phyloP scores from a whole-genome alignment of 2,888 invertebrate genomes.

The Loripinus fragilis region DNA sequence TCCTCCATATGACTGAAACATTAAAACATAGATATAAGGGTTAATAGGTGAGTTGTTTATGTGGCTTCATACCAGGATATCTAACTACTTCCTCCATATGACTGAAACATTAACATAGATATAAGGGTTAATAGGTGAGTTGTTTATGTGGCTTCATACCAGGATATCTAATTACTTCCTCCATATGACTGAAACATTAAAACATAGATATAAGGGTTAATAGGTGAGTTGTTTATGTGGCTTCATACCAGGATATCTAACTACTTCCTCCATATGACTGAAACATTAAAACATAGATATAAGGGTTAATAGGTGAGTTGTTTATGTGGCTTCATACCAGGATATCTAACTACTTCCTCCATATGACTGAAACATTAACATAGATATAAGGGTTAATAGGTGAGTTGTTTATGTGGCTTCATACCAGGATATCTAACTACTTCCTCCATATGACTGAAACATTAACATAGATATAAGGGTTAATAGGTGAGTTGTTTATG shows the following conservation, averaged over 20 bases:
- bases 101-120: constrained; percentile 83
- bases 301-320: too few species aligned
- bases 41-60: constrained; percentile 84
- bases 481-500: constrained; percentile 86
- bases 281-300: too few species aligned
- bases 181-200: constrained; percentile 87
- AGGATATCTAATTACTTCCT: constrained; percentile 86
- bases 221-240: constrained; percentile 84
- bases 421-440: constrained; percentile 85
- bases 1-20: constrained; percentile 88
- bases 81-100: constrained; percentile 89
- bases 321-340: constrained; percentile 81
- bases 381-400: too few species aligned
- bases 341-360: constrained; percentile 87
- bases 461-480: too few species aligned
- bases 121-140: too few species aligned
- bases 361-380: constrained; percentile 87
- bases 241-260: constrained; percentile 84
- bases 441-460: constrained; percentile 88
- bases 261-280: constrained; percentile 89
- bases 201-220: too few species aligned
- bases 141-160: constrained; percentile 81
- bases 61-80: constrained; percentile 83
- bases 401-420: constrained; percentile 84
- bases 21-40: too few species aligned